A percentile compares a stretch with the other conserved stretches of the same genome.
phyloP scores from a whole-genome alignment of 2,113 vertebrate species.

The Ammodytes marinus region DNA sequence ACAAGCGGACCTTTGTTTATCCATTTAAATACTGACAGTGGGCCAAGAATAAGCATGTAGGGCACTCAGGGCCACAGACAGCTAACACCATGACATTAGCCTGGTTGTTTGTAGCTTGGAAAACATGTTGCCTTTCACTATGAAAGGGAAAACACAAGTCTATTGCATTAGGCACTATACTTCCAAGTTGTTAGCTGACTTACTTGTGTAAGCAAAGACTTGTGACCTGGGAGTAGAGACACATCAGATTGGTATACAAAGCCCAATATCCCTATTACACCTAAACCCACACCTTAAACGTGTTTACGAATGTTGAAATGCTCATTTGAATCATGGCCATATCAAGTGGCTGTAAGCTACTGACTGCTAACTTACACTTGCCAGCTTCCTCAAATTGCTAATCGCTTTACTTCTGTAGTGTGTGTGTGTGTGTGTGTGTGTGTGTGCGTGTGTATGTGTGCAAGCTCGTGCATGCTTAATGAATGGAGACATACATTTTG shows the following conservation, averaged over 20 bases:
- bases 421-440: neutral
- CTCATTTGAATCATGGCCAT: slow-evolving; percentile 17
- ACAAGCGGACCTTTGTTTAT: slow-evolving; percentile 60
- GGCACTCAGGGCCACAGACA: slow-evolving; percentile 31
- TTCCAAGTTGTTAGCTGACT: neutral
- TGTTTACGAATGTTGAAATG: neutral
- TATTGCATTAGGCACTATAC: slow-evolving; percentile 1
- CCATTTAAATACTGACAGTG: slow-evolving; percentile 52
- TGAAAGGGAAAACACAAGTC: slow-evolving; percentile 6
- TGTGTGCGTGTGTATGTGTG: neutral
- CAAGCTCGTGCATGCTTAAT: slow-evolving; percentile 37
- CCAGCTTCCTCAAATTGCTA: slow-evolving; percentile 33
- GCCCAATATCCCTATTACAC: too few relatives aligned
- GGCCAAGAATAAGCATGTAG: slow-evolving; percentile 47
- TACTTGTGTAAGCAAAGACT: neutral
- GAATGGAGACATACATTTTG: slow-evolving; percentile 59
- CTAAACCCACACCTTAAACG: neutral
- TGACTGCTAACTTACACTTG: slow-evolving; percentile 33
- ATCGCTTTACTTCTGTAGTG: slow-evolving; percentile 17
- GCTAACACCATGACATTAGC: neutral
- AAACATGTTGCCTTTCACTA: slow-evolving; percentile 23
- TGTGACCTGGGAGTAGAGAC: too few relatives aligned
- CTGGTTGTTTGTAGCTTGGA: slow-evolving; percentile 4
- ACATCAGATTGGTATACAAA: too few relatives aligned
- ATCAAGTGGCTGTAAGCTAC: slow-evolving; percentile 17